phyloP scores from a whole-genome alignment of 2,797 vertebrate genomes.

The Spatula versicolor region DNA sequence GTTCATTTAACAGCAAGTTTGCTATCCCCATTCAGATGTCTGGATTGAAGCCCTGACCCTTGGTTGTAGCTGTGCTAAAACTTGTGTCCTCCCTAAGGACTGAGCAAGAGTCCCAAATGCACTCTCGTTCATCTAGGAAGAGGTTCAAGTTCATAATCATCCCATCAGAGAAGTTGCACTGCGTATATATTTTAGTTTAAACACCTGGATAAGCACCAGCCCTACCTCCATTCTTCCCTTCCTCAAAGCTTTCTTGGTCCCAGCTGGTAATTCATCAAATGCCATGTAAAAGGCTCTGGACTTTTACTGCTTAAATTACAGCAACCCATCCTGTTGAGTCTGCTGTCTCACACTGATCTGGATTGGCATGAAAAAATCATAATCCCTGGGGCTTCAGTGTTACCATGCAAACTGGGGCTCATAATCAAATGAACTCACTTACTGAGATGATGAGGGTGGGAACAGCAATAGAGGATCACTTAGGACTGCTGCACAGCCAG shows the following conservation, averaged over 20 bases:
- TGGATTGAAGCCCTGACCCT: not conserved
- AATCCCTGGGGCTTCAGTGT: not conserved
- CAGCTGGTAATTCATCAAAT: not conserved
- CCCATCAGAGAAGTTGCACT: not conserved
- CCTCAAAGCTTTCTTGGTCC: not conserved
- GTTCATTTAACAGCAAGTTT: not conserved
- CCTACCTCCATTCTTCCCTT: not conserved
- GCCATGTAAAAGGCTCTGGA: not conserved
- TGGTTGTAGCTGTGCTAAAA: not conserved
- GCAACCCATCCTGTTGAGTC: not conserved
- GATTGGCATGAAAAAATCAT: not conserved
- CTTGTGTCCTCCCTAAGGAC: not conserved
- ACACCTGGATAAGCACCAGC: not conserved
- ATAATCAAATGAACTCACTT: not conserved
- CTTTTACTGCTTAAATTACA: not conserved
- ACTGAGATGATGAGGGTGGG: not conserved
- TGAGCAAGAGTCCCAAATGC: not conserved
- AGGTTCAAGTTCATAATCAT: not conserved
- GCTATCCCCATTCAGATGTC: not conserved
- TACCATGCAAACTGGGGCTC: not conserved
- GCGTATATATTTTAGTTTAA: not conserved
- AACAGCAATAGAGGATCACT: not conserved
- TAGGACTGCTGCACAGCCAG: not conserved
- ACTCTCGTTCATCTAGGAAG: fast-evolving
- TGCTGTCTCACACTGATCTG: not conserved